Evolutionary conservation across 2,113 vertebrate species (phyloP).

Genomic region (Ceuthmochares aereus): DNA sequence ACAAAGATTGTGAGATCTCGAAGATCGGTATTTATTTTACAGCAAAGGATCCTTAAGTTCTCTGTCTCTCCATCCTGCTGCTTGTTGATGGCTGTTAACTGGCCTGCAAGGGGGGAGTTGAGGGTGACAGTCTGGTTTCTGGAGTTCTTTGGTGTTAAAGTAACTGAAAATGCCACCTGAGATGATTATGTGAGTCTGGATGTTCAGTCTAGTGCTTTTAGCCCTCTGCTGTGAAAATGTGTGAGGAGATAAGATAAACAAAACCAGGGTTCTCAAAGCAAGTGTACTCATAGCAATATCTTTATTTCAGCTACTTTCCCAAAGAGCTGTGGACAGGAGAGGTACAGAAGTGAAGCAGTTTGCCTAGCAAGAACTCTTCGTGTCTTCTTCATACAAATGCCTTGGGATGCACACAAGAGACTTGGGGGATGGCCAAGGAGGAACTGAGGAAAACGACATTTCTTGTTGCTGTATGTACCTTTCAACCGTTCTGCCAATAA

Average conservation of each 20-base stretch:
- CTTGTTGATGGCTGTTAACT: neutral
- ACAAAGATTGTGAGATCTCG: neutral
- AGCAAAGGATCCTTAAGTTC: neutral
- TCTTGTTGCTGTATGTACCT: neutral
- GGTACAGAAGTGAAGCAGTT: neutral
- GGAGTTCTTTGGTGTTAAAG: neutral
- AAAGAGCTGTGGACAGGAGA: neutral
- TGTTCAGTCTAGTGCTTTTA: neutral
- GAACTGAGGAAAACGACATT: neutral
- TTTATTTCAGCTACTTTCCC: conserved; percentile 50
- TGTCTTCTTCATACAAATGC: neutral
- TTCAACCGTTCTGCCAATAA: neutral
- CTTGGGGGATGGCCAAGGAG: neutral
- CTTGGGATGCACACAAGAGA: neutral
- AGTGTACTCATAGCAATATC: neutral
- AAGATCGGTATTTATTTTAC: neutral
- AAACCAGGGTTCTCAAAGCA: neutral
- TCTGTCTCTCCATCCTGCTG: neutral
- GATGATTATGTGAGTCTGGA: neutral
- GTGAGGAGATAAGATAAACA: neutral
- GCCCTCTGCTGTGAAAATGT: neutral
- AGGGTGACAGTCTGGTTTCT: neutral
- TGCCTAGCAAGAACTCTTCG: neutral
- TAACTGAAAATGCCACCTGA: neutral
- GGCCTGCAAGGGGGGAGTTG: neutral